Base-by-base conservation (phyloP, 1,140 invertebrate species). In the Himalopsyche phryganea region DNA sequence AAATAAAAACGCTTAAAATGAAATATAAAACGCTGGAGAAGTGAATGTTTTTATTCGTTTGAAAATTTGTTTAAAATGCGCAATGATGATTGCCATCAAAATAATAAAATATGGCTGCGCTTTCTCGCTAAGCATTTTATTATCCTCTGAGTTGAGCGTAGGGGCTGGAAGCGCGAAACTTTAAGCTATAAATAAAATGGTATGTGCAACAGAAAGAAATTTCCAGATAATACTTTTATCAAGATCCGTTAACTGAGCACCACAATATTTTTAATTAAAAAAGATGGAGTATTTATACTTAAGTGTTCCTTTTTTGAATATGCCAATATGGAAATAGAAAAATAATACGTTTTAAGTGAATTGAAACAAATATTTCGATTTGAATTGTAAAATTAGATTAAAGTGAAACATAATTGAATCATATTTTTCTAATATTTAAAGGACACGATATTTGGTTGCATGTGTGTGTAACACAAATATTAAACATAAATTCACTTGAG, bases 91-190 rank as follows among this genome's bases (percentile, higher is more conserved):
- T 62, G 53, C 50, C 54, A 53, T 62, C 54, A 58, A 62, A 61
- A 58, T 58, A 62, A 62, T 62, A 56, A 62, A 62, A 62, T 62
- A 58, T 58, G 60, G 60, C 50, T 15, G 51, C 52, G 33, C 19
- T 45, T 23, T 44, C 46, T n/a, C 51, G 38, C 59, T 51, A 51
- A 56, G 46, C 49, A 61, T 56, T 57, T 62, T 62, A 62, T 62
- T 62, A 53, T 58, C 50, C 23, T 52, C 54, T 19, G 40, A 50
- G 46, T 28, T 49, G 50, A 41, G 44, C n/a, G 49, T 40, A 47
- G 54, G 50, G 33, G 46, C 35, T 19, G 33, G 33, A 62, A 45
- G 33, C 19, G 55, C 13, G 18, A 53, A 62, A 62, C 54, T 62
- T 62, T 62, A 10, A 41, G 50, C 50, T 42, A 62, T 62, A 62